Base-by-base conservation (phyloP, 1,140 invertebrate species). In the Leptopilina clavipes region DNA sequence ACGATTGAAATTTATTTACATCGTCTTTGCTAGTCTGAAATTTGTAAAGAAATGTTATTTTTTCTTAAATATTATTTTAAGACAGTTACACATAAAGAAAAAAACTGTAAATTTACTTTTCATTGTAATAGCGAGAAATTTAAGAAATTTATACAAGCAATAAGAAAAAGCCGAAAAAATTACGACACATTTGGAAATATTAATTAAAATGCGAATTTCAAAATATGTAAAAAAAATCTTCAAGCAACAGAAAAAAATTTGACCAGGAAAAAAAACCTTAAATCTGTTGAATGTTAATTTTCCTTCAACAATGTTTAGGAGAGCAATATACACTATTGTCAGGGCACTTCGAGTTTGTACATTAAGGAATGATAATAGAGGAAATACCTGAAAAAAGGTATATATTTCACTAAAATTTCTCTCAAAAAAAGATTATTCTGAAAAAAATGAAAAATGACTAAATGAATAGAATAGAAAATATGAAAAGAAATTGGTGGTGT, bases 351-450 rank as follows among this genome's bases (percentile, higher is more conserved):
- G 83, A 75, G 90, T 83, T 78, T 90, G 88, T 59, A 86, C 81
- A 82, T 86, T 88, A 59, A 91, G 76, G 19, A 90, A 76, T 54
- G 89, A 81, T 79, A 91, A 79, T 70, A 91, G 80, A 54, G 90
- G 89, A 83, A 91, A 91, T 19, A 88, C 90, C 90, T 91, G 86
- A 40, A 52, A 52, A 52, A 52, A 52, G 11, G 14, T 52, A 17
- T 17, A 52, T 17, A 17, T 52, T 17, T 52, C 5, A 17, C 12
- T 52, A 52, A 52, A 52, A 12, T 10, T 48, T 44, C 44, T n/a
- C 5, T 14, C 44, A 7, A 31, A 8, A 8, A 25, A 31, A 6
- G 10, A 56, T 19, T 14, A 37, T 65, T 31, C 11, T 59, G 12
- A 19, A 59, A 59, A 59, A 19, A 56, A 22, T 17, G 17, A 11